Conservation (phyloP, 2,888 invertebrate species). For the Brachyptera risi region DNA sequence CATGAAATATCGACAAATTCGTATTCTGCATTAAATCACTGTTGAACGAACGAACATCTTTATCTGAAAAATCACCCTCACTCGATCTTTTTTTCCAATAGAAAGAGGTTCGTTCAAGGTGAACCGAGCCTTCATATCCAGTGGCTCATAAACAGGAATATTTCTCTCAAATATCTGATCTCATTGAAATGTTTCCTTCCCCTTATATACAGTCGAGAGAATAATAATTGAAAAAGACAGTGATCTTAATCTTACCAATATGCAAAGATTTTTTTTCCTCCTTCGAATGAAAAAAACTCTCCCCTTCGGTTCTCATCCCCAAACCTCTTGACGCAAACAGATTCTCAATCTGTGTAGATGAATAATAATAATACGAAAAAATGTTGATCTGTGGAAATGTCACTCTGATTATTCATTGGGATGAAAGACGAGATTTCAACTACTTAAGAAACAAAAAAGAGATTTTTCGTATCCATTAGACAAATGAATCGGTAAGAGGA, state of each 20-base stretch:
- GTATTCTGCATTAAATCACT: no score
- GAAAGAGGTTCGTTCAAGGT: no score
- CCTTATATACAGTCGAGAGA: not conserved
- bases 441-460: no score
- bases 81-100: no score
- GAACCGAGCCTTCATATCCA: no score
- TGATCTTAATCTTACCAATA: slow-evolving; percentile 8
- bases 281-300: not conserved
- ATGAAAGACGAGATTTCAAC: not conserved
- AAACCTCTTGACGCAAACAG: not conserved
- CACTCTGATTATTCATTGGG: not conserved
- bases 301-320: not conserved
- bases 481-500: slow-evolving; percentile 29
- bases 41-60: no score
- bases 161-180: not conserved
- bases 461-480: slow-evolving; percentile 24
- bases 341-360: not conserved
- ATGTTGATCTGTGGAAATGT: slow-evolving; percentile 4
- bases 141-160: no score
- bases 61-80: no score
- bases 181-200: not conserved
- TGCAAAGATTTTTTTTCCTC: not conserved
- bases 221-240: not conserved
- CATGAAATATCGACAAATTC: no score
- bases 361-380: not conserved